Evolutionary conservation across 2,888 invertebrate genomes (phyloP).

Genomic region (Drymonia ruficornis): DNA sequence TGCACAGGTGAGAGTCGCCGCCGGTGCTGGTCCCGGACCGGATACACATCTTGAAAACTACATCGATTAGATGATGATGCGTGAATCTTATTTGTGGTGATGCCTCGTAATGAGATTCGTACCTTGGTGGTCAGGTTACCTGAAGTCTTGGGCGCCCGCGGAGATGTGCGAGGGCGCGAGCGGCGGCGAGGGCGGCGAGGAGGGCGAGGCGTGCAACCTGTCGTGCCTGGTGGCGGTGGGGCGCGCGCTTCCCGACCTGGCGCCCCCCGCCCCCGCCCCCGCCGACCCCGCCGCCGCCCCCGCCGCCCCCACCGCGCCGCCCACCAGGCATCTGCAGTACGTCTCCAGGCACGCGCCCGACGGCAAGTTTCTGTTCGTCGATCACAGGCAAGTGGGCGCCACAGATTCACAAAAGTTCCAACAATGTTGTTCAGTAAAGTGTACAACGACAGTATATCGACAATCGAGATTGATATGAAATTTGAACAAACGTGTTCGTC

Average conservation of each 20-base stretch:
- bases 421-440: too few relatives aligned
- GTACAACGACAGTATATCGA: too few relatives aligned
- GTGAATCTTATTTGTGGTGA: too few relatives aligned
- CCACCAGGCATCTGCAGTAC: slow-evolving; percentile 88
- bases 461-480: too few relatives aligned
- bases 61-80: slow-evolving; percentile 40
- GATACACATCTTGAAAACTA: too few relatives aligned
- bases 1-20: slow-evolving; percentile 86
- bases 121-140: slow-evolving; percentile 83
- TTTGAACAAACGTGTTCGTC: too few relatives aligned
- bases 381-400: slow-evolving; percentile 89
- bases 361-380: slow-evolving; percentile 96
- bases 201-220: slow-evolving; percentile 86
- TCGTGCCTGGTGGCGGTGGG: slow-evolving; percentile 96
- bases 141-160: slow-evolving; percentile 95
- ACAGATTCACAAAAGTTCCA: too few relatives aligned
- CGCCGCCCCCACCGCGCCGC: slow-evolving; percentile 56
- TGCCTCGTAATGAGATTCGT: too few relatives aligned
- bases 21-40: too few relatives aligned
- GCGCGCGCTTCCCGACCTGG: slow-evolving; percentile 87
- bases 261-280: slow-evolving; percentile 57
- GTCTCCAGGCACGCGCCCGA: slow-evolving; percentile 94
- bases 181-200: slow-evolving; percentile 85
- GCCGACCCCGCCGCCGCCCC: slow-evolving; percentile 12
- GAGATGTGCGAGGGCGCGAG: slow-evolving; percentile 89